Percentiles rank a stretch among this genome's conserved stretches.
phyloP scores from a whole-genome alignment of 2,113 vertebrate genomes.

The Xyliphius kryptos region DNA sequence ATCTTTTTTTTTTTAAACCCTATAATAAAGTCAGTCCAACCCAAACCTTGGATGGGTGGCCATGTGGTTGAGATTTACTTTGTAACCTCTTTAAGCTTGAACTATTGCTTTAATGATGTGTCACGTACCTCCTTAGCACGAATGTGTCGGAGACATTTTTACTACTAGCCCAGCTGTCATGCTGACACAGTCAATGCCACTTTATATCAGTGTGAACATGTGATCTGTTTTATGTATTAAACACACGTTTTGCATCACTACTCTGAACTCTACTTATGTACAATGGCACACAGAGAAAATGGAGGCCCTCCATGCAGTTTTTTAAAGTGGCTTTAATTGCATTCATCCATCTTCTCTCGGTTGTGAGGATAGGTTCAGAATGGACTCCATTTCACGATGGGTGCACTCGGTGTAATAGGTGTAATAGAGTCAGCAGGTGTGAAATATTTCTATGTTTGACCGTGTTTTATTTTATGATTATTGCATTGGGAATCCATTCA shows the following conservation, averaged over 20 bases:
- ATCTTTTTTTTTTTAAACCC: too few relatives aligned
- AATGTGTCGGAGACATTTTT: too few relatives aligned
- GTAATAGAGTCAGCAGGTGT: slow-evolving; percentile 20
- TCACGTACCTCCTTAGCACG: too few relatives aligned
- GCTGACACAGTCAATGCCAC: not conserved
- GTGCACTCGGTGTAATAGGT: slow-evolving; percentile 23
- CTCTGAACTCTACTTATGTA: slow-evolving; percentile 22
- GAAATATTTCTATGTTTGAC: slow-evolving; percentile 32
- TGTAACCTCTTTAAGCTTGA: not conserved
- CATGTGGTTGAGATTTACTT: not conserved
- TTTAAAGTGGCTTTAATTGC: slow-evolving; percentile 43
- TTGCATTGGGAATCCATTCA: slow-evolving; percentile 25
- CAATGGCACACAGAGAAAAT: slow-evolving; percentile 15
- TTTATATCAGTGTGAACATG: not conserved
- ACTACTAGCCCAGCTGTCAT: not conserved
- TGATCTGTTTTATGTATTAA: slow-evolving; percentile 10
- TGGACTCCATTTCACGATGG: slow-evolving; percentile 32
- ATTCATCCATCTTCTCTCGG: slow-evolving; percentile 38
- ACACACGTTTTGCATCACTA: slow-evolving; percentile 4
- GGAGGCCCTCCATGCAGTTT: slow-evolving; percentile 30
- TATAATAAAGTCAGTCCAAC: not conserved
- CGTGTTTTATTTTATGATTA: slow-evolving; percentile 31
- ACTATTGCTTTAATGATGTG: too few relatives aligned
- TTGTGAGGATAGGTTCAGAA: slow-evolving; percentile 31
- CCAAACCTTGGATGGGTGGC: not conserved